These are phyloP conservation scores for Nyctibius grandis DNA, from an alignment of 2,797 vertebrate species.

Conservation along the genomic window DNA sequence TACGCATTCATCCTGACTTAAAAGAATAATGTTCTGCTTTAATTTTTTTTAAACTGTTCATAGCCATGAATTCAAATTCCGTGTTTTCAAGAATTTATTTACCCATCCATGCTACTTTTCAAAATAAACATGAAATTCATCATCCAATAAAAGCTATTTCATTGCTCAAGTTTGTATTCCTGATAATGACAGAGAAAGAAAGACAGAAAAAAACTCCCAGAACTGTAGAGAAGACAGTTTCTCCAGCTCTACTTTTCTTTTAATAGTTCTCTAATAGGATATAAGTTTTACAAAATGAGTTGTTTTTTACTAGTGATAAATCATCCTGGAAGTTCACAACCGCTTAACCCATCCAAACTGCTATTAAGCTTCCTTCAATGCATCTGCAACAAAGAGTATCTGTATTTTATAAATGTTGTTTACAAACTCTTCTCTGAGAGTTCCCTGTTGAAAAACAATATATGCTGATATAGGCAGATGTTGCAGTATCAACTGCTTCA, in stretches of 20 bases:
- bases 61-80: background rate
- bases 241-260: background rate
- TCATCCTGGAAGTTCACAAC: background rate
- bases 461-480: background rate
- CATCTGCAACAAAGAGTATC: background rate
- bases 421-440: background rate
- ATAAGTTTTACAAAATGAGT: background rate
- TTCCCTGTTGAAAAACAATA: background rate
- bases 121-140: constrained; percentile 2
- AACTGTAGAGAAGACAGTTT: background rate
- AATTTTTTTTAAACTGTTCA: background rate
- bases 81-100: background rate
- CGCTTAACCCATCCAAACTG: background rate
- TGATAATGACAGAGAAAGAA: background rate
- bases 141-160: background rate
- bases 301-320: background rate
- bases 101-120: background rate
- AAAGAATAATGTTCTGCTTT: constrained; percentile 20
- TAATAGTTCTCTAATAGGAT: constrained; percentile 3
- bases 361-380: background rate
- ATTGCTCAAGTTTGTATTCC: background rate
- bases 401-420: constrained; percentile 9
- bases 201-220: background rate
- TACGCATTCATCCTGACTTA: constrained; percentile 21
- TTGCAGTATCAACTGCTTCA: background rate